Evolutionary conservation across 2,797 vertebrate genomes (phyloP).

Genomic region (Apogon hyalosoma): DNA sequence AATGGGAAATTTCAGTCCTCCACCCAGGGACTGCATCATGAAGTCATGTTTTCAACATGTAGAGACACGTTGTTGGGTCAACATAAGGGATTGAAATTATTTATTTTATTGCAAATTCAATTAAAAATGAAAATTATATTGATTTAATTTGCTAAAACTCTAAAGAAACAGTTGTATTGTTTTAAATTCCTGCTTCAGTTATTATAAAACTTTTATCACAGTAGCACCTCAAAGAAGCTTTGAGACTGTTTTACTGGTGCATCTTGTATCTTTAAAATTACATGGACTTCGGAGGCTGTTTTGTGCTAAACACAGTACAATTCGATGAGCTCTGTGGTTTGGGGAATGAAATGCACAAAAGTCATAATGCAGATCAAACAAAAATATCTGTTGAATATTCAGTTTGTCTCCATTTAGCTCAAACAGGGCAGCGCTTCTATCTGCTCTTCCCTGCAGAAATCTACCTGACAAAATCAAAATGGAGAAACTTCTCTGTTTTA

Average conservation of each 20-base stretch:
- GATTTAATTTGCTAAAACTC: slow-evolving; percentile 2
- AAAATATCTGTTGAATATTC: slow-evolving; percentile 57
- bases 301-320: slow-evolving; percentile 30
- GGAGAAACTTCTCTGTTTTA: slow-evolving; percentile 53
- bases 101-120: background rate
- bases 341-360: slow-evolving; percentile 43
- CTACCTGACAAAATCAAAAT: slow-evolving; percentile 63
- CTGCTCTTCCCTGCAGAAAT: slow-evolving; percentile 49
- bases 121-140: background rate
- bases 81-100: background rate
- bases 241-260: slow-evolving; percentile 9
- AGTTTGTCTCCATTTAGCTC: slow-evolving; percentile 52
- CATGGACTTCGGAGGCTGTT: slow-evolving; percentile 5
- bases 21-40: slow-evolving; percentile 26
- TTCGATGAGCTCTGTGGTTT: slow-evolving; percentile 31
- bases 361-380: slow-evolving; percentile 44
- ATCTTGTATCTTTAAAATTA: slow-evolving; percentile 21
- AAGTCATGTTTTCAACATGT: slow-evolving; percentile 35
- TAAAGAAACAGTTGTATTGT: slow-evolving; percentile 11
- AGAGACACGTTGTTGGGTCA: background rate
- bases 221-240: slow-evolving; percentile 9
- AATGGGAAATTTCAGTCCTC: slow-evolving; percentile 52
- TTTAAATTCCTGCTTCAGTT: background rate
- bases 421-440: slow-evolving; percentile 28
- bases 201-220: slow-evolving; percentile 20